phyloP scores from a whole-genome alignment of 2,888 invertebrate genomes.

The Cerastoderma edule region DNA sequence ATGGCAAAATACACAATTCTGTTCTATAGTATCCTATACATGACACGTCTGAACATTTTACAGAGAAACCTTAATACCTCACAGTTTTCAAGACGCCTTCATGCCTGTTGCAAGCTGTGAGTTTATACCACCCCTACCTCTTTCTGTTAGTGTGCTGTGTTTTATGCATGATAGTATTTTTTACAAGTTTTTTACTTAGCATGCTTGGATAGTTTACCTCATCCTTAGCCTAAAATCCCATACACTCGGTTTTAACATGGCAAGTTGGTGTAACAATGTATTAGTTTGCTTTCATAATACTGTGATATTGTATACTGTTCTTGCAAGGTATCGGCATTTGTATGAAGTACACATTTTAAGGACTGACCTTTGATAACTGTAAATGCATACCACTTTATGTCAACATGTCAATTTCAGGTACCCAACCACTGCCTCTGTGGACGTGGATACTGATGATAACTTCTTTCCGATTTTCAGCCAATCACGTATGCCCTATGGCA shows the following conservation, averaged over 20 bases:
- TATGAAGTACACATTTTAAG: neutral
- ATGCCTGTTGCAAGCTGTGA: neutral
- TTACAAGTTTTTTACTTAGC: conserved; percentile 30
- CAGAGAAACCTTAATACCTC: neutral
- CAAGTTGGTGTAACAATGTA: conserved; percentile 1
- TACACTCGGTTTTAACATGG: conserved; percentile 8
- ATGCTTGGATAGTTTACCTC: conserved; percentile 27
- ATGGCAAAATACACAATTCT: too few relatives aligned
- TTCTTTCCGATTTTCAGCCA: conserved; percentile 24
- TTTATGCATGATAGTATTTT: conserved; percentile 36
- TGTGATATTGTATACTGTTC: conserved; percentile 7
- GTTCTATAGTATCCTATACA: too few relatives aligned
- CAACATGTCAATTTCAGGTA: conserved; percentile 12
- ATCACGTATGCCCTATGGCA: conserved; percentile 39
- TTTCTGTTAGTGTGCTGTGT: conserved; percentile 36
- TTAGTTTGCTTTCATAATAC: neutral
- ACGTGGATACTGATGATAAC: neutral
- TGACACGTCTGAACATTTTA: conserved; percentile 6
- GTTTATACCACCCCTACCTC: conserved; percentile 2
- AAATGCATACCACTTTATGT: neutral
- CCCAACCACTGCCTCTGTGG: neutral
- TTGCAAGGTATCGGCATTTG: conserved; percentile 1
- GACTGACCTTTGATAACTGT: neutral
- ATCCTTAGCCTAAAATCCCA: conserved; percentile 4
- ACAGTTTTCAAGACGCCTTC: neutral